Evolutionary conservation across 2,113 vertebrate genomes (phyloP).

Genomic region (Oenanthe melanoleuca): DNA sequence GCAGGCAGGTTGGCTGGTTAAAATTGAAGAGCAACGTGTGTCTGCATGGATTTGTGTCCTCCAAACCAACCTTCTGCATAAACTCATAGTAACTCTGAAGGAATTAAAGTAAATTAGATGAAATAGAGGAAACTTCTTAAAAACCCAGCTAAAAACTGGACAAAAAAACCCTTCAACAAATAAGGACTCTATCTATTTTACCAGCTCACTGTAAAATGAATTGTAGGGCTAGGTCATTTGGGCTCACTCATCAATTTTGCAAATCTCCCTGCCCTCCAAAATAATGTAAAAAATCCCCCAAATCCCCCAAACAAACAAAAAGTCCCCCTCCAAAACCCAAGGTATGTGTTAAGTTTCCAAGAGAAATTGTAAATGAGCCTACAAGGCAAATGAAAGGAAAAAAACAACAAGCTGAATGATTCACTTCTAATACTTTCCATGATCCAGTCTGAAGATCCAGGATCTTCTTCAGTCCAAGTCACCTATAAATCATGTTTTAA

Average conservation of each 20-base stretch:
- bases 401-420: not conserved
- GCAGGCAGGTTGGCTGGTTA: not conserved
- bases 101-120: not conserved
- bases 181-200: not conserved
- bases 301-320: not conserved
- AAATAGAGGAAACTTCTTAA: not conserved
- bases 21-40: not conserved
- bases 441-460: not conserved
- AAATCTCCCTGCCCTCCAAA: not conserved
- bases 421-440: not conserved
- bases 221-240: not conserved
- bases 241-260: not conserved
- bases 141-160: not conserved
- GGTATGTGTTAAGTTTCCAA: not conserved
- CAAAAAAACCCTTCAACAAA: not conserved
- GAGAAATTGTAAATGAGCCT: not conserved
- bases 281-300: not conserved
- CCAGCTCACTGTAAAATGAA: not conserved
- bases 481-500: not conserved
- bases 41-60: not conserved
- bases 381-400: not conserved
- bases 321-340: not conserved
- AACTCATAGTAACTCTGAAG: not conserved
- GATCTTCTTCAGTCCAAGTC: not conserved
- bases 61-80: not conserved